These are phyloP conservation scores for Propsilocerus akamusi DNA, from an alignment of 1,140 invertebrate genomes.

Conservation along the genomic window DNA sequence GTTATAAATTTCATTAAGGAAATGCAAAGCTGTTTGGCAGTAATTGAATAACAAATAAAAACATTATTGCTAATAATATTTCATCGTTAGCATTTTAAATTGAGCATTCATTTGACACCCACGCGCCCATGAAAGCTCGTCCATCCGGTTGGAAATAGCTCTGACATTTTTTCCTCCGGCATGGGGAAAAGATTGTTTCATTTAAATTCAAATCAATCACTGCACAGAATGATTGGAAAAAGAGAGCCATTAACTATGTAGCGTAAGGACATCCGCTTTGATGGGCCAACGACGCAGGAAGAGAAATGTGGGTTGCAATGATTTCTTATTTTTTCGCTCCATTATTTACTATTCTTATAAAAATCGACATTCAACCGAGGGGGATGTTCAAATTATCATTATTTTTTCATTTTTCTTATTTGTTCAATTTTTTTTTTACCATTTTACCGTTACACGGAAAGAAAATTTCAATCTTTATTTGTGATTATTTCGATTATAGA, in stretches of 20 bases:
- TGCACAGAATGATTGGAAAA: background rate
- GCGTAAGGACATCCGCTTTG: too few relatives aligned
- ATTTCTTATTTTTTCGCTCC: too few relatives aligned
- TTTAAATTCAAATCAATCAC: constrained; percentile 4
- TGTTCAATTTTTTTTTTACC: too few relatives aligned
- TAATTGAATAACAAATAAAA: constrained; percentile 1
- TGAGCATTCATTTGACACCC: too few relatives aligned
- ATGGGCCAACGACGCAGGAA: too few relatives aligned
- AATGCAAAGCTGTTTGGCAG: too few relatives aligned
- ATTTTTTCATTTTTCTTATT: background rate
- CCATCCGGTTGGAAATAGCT: background rate
- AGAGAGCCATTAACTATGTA: background rate
- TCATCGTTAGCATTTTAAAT: constrained; percentile 1
- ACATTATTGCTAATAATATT: constrained; percentile 2
- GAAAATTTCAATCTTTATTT: too few relatives aligned
- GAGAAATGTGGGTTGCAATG: too few relatives aligned
- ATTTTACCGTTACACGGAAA: too few relatives aligned
- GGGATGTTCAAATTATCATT: background rate
- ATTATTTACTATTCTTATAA: background rate
- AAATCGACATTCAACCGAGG: background rate
- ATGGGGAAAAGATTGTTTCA: background rate
- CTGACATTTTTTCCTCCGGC: background rate
- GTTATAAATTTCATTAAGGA: too few relatives aligned
- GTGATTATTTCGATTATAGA: too few relatives aligned
- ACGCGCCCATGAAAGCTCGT: too few relatives aligned